A percentile compares a stretch with the other conserved stretches of the same genome.
Evolutionary conservation across 2,797 vertebrate genomes (phyloP).

Genomic region (Parauchenoglanis punctatus): DNA sequence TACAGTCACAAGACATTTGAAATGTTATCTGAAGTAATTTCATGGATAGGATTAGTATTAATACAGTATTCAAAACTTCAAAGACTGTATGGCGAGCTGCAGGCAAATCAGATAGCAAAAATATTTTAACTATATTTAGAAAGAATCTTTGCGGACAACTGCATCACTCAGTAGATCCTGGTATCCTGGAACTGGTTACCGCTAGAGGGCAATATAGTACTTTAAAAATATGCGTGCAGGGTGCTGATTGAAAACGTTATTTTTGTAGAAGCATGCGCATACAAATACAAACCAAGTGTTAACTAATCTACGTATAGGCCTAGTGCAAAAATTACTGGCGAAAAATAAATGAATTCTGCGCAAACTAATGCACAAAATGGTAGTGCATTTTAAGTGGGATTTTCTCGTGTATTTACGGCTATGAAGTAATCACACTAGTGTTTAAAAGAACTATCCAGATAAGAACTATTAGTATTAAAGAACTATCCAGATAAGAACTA

Average conservation of each 20-base stretch:
- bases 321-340: background rate
- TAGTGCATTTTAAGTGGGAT: background rate
- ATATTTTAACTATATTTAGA: background rate
- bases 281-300: conserved; percentile 11
- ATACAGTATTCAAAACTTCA: background rate
- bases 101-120: background rate
- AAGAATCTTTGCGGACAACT: background rate
- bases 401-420: background rate
- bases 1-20: background rate
- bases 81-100: background rate
- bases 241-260: background rate
- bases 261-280: conserved; percentile 1
- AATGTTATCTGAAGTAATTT: background rate
- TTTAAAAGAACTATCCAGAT: background rate
- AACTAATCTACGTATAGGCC: background rate
- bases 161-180: background rate
- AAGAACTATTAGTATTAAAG: background rate
- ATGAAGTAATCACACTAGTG: background rate
- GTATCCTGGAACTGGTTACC: conserved; percentile 49
- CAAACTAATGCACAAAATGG: background rate
- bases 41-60: background rate
- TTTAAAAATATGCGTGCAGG: conserved; percentile 42
- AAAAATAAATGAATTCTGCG: background rate
- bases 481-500: background rate
- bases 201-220: conserved; percentile 78